Evolutionary conservation across 2,113 vertebrate species (phyloP).

Genomic region (Paracyprichromis sp.): DNA sequence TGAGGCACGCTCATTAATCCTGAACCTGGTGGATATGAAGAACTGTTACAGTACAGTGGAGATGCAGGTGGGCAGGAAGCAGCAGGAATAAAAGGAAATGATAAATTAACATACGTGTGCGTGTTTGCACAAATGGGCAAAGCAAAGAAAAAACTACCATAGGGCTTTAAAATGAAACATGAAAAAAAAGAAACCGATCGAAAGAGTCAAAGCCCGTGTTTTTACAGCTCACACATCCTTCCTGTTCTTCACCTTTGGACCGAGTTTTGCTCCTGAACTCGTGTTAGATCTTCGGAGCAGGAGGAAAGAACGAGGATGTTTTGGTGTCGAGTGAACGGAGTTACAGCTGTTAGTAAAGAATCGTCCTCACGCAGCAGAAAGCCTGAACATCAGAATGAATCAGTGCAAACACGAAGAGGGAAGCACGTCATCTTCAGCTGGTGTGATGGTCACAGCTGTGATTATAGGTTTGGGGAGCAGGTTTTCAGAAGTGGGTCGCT

Average conservation of each 20-base stretch:
- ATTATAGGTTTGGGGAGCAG: neutral
- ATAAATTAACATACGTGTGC: neutral
- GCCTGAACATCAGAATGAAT: neutral
- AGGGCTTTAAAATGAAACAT: neutral
- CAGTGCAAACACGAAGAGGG: neutral
- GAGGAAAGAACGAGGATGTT: neutral
- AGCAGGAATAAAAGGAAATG: neutral
- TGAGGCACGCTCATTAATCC: neutral
- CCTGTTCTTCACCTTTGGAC: rapidly evolving
- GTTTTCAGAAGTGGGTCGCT: neutral
- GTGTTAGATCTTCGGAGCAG: neutral
- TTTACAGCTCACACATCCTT: neutral
- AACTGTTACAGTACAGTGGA: neutral
- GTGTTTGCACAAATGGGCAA: rapidly evolving
- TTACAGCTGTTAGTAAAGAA: neutral
- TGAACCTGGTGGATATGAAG: neutral
- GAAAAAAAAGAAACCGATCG: rapidly evolving
- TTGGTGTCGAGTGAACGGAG: rapidly evolving
- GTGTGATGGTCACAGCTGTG: neutral
- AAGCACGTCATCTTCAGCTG: neutral
- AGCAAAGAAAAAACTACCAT: rapidly evolving
- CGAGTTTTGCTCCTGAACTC: rapidly evolving
- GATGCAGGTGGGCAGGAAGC: neutral
- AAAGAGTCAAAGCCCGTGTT: rapidly evolving
- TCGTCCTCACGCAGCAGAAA: neutral